Percentiles rank a stretch among this genome's conserved stretches.
Conservation (phyloP, 2,797 vertebrate genomes). For the Enoplosus armatus region DNA sequence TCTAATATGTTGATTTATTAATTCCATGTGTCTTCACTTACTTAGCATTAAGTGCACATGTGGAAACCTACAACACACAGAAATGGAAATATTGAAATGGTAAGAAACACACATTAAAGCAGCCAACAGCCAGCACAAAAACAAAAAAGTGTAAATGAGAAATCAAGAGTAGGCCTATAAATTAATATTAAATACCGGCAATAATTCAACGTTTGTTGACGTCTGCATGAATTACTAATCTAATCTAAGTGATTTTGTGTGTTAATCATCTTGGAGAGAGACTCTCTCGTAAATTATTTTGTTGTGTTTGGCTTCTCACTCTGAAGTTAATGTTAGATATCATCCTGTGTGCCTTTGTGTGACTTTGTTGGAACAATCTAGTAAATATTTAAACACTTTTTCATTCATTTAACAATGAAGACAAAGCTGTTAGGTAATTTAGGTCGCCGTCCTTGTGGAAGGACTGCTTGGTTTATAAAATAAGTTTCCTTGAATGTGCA, state of each 20-base stretch:
- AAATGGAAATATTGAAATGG: background rate
- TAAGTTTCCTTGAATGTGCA: constrained; percentile 3
- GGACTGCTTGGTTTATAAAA: background rate
- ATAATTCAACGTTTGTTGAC: constrained; percentile 3
- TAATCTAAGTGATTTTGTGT: constrained; percentile 21
- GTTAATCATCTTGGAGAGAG: background rate
- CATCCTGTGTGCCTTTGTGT: background rate
- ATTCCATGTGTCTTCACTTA: background rate
- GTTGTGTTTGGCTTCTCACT: background rate
- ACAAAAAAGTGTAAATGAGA: background rate
- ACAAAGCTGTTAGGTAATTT: constrained; percentile 7
- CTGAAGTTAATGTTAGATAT: constrained; percentile 16
- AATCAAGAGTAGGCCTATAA: background rate
- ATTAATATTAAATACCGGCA: constrained; percentile 2
- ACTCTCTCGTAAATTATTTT: constrained; percentile 23
- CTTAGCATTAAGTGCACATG: background rate
- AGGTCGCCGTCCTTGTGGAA: background rate
- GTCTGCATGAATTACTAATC: constrained; percentile 16
- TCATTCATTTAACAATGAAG: constrained; percentile 10
- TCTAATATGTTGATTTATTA: constrained; percentile 13
- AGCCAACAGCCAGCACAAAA: too few relatives aligned
- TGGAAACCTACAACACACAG: background rate
- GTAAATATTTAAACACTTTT: constrained; percentile 35
- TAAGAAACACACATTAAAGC: background rate
- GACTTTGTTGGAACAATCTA: constrained; percentile 11